These are phyloP conservation scores for Amiota mariae DNA, from an alignment of 2,888 invertebrate species.

Conservation along the genomic window DNA sequence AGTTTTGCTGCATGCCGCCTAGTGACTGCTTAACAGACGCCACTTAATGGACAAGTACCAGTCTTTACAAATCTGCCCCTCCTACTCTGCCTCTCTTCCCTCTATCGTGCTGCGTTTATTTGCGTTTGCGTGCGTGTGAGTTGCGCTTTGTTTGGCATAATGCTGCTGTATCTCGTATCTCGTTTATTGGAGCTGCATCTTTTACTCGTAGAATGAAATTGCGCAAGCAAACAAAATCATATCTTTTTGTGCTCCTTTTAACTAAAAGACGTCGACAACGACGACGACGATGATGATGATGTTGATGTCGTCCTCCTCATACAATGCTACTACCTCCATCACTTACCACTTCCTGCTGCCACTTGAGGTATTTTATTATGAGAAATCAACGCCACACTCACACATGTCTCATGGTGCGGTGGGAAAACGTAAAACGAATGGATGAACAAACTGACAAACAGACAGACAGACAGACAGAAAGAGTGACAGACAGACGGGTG, in stretches of 20 bases:
- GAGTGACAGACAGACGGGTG: neutral
- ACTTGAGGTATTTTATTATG: conserved; percentile 23
- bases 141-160: conserved; percentile 33
- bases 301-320: neutral
- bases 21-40: conserved; percentile 45
- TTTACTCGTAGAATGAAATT: conserved; percentile 49
- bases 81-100: conserved; percentile 19
- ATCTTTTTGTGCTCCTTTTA: conserved; percentile 11
- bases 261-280: neutral
- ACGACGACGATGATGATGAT: neutral
- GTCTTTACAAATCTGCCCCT: neutral
- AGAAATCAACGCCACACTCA: conserved; percentile 19
- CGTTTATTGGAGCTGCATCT: conserved; percentile 60
- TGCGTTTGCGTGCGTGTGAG: conserved; percentile 47
- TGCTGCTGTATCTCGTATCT: conserved; percentile 52
- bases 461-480: too few relatives aligned
- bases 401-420: conserved; percentile 11
- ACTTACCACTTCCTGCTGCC: neutral
- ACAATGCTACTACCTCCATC: neutral
- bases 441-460: too few relatives aligned
- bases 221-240: conserved; percentile 54
- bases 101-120: conserved; percentile 54
- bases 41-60: conserved; percentile 24
- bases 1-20: too few relatives aligned
- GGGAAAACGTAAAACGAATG: neutral